Percentiles rank a stretch among this genome's conserved stretches.
phyloP scores from a whole-genome alignment of 1,140 invertebrate genomes.

The Penaeus vannamei region DNA sequence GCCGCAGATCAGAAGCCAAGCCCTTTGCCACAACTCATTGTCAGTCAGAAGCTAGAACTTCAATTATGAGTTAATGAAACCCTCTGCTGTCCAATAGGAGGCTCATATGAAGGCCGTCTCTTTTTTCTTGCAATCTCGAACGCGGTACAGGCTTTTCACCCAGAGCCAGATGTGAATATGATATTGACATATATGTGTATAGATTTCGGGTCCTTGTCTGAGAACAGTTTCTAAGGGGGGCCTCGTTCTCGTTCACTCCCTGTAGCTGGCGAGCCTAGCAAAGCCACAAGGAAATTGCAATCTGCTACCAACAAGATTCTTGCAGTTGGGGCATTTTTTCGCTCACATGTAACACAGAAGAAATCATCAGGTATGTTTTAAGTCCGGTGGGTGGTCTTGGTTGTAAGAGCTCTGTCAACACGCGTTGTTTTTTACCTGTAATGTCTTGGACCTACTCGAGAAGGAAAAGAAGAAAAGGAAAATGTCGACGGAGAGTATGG shows the following conservation, averaged over 20 bases:
- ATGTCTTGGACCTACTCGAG: no score
- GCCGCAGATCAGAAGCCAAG: no score
- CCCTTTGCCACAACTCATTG: no score
- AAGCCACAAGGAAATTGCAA: conserved; percentile 46
- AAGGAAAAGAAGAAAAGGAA: no score
- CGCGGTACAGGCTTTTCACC: not conserved
- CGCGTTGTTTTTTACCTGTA: no score
- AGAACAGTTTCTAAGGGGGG: conserved; percentile 41
- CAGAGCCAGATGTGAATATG: not conserved
- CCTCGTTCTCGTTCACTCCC: conserved; percentile 34
- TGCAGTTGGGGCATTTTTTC: conserved; percentile 42
- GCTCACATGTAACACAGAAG: conserved; percentile 45
- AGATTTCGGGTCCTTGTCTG: not conserved
- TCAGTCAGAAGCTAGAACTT: no score
- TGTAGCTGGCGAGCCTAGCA: conserved; percentile 38
- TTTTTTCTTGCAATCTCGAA: no score
- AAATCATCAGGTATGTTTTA: conserved; percentile 38
- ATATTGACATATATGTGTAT: not conserved
- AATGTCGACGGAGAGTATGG: no score
- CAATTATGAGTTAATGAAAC: no score
- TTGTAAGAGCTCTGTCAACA: no score
- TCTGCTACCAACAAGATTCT: conserved; percentile 46
- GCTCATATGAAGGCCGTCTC: no score
- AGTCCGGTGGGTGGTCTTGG: not conserved
- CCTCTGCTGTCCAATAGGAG: no score